Conservation (phyloP, 2,113 vertebrate species). For the Poeciliopsis retropinna region DNA sequence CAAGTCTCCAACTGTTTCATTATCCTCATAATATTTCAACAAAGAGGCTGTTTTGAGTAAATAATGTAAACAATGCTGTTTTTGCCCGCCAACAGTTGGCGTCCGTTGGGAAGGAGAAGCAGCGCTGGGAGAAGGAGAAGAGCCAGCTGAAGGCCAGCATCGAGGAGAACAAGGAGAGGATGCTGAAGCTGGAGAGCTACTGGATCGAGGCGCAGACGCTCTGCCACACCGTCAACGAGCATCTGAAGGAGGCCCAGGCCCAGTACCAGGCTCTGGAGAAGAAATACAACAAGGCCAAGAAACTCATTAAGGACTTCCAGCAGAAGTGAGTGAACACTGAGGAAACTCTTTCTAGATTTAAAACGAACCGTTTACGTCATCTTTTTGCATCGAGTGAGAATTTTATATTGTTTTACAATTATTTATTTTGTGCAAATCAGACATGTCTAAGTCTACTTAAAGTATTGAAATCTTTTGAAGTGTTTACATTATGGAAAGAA, state of each 20-base stretch:
- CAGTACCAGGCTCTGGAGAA: conserved; percentile 97
- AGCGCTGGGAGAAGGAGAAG: conserved; percentile 96
- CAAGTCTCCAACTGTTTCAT: no score
- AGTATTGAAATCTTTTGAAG: no score
- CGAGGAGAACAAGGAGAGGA: conserved; percentile 97
- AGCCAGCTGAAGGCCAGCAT: conserved; percentile 95
- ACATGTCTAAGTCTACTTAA: no score
- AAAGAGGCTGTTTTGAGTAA: neutral
- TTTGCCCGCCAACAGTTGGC: conserved; percentile 81
- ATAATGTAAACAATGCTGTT: neutral
- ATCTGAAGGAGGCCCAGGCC: conserved; percentile 96
- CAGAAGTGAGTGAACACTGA: conserved; percentile 87
- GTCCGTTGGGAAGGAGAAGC: conserved; percentile 94
- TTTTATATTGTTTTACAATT: no score
- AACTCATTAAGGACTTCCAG: conserved; percentile 98
- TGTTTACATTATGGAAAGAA: no score
- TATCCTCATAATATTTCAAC: no score
- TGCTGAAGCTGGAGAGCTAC: conserved; percentile 96
- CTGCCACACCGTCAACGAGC: conserved; percentile 96
- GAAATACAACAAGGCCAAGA: conserved; percentile 99
- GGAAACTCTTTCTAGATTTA: neutral
- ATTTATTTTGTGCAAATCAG: no score
- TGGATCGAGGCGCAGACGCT: conserved; percentile 98
- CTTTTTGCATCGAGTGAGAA: no score
- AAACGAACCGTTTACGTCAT: neutral